Evolutionary conservation across 2,888 invertebrate species (phyloP).

Genomic region (Diarsia brunnea): DNA sequence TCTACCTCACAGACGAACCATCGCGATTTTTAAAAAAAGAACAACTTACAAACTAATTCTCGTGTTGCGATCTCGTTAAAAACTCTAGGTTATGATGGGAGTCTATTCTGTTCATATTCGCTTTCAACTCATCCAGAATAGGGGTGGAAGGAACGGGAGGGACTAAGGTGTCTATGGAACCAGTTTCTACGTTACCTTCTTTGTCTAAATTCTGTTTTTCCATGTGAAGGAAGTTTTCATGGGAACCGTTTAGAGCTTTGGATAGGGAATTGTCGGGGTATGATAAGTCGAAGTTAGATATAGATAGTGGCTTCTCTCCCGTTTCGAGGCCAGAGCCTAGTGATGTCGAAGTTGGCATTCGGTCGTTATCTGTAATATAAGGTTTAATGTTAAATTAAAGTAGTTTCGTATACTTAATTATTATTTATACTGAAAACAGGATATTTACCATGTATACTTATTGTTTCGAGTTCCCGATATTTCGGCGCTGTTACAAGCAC

Average conservation of each 20-base stretch:
- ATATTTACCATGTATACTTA: too few species aligned
- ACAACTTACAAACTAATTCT: constrained; percentile 60
- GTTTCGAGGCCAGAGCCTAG: constrained; percentile 80
- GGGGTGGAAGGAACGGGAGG: constrained; percentile 61
- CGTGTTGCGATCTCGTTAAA: constrained; percentile 73
- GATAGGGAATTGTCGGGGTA: constrained; percentile 68
- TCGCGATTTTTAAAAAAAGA: constrained; percentile 17
- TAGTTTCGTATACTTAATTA: too few species aligned
- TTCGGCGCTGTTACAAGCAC: too few species aligned
- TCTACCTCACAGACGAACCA: background rate
- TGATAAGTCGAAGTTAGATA: constrained; percentile 81
- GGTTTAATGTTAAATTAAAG: background rate
- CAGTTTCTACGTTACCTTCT: constrained; percentile 60
- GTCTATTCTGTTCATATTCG: constrained; percentile 88
- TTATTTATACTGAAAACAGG: too few species aligned
- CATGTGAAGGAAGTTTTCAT: constrained; percentile 78
- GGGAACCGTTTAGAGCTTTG: constrained; percentile 78
- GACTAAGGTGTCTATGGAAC: constrained; percentile 71
- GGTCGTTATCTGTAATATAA: constrained; percentile 73
- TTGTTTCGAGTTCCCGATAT: too few species aligned
- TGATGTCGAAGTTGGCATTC: constrained; percentile 77
- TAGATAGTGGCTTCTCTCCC: constrained; percentile 71
- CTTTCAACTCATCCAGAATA: constrained; percentile 82
- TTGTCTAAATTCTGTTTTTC: constrained; percentile 77
- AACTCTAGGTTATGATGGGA: constrained; percentile 87